Evolutionary conservation across 2,113 vertebrate species (phyloP), one percentile per base, ranked within the genome.

Genomic region (Pipa parva): DNA sequence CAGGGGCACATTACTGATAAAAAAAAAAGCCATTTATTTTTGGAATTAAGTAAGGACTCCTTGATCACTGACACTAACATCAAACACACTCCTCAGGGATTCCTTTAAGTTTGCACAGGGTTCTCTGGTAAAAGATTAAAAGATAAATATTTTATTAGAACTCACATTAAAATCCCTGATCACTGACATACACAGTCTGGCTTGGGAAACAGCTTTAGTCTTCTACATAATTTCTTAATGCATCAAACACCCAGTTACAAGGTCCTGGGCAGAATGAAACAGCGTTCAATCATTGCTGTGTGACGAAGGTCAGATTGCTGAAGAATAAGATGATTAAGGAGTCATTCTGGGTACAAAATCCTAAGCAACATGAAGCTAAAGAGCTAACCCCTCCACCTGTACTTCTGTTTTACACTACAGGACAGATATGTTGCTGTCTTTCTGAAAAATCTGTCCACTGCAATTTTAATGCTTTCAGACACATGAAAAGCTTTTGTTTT

Each of bases 131-230:
- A 42, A n/a, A 42, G 39, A 42, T 42, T 42, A 42, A 42, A 42
- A 42, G 39, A 42, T 42, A 42, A 42, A 42, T 42, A 42, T 42
- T 42, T 42, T 42, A 42, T 42, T 42, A 42, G 39, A 42, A 42
- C 13, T 42, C 39, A 42, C 39, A 42, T 42, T 42, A 42, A 42
- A 42, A 18, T 18, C 39, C 39, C 39, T 42, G 39, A 42, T 42
- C 39, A 42, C 39, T 42, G 39, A 42, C 39, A 42, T 17, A 42
- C 13, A 42, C 11, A 42, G 39, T n/a, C 13, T 42, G 39, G 39
- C 39, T 42, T 42, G 17, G 39, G 39, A 42, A 42, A 42, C 39
- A 42, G 39, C 39, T 42, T 42, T 42, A 42, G 39, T 42, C 15
- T 42, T 42, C 39, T 42, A 42, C 39, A 42, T 42, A 42, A 42